Evolutionary conservation across 2,888 invertebrate genomes (phyloP).

Genomic region (Girardia tigrina): DNA sequence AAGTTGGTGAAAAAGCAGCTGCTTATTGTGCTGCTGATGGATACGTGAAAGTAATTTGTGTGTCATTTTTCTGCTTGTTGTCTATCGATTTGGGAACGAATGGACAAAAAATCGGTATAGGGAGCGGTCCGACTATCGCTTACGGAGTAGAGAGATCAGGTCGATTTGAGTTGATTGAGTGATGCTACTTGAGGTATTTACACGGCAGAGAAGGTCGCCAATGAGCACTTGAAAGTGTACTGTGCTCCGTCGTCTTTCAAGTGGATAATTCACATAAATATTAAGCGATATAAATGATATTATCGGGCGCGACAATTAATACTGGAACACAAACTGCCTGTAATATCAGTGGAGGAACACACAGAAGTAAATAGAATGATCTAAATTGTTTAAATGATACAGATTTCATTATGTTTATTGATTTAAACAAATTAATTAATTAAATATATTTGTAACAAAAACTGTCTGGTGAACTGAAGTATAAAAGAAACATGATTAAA

Average conservation of each 20-base stretch:
- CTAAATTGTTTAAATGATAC: background rate
- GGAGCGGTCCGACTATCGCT: background rate
- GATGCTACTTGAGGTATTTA: background rate
- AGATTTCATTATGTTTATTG: background rate
- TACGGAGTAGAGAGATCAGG: background rate
- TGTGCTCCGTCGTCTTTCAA: background rate
- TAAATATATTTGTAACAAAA: too few species aligned
- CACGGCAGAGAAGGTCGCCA: background rate
- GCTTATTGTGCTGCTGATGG: background rate
- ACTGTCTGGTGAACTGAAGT: too few species aligned
- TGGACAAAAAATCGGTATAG: constrained; percentile 18
- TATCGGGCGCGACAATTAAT: background rate
- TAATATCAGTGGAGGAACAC: background rate
- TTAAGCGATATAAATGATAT: background rate
- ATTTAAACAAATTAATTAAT: too few species aligned
- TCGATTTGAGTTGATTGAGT: background rate
- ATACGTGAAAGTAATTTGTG: background rate
- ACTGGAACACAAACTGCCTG: background rate
- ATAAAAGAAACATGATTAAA: too few species aligned
- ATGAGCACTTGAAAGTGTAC: background rate
- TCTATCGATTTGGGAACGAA: too few species aligned
- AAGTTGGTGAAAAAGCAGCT: background rate
- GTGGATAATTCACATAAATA: too few species aligned
- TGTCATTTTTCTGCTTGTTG: too few species aligned
- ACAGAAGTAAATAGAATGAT: background rate